Conservation (phyloP, 2,888 invertebrate species). For the Tetrapedia diversipes region DNA sequence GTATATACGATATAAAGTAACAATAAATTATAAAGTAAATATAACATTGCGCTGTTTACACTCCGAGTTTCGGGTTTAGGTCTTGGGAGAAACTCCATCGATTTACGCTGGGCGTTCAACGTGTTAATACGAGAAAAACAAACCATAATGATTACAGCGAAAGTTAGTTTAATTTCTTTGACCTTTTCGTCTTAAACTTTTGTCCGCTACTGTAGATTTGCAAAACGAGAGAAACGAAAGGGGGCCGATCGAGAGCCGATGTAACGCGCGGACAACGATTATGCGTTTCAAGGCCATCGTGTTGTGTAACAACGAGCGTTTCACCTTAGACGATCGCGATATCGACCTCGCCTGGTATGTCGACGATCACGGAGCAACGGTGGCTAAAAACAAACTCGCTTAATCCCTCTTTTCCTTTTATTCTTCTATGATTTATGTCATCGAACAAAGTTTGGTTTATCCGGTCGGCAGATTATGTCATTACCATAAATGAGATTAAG, state of each 20-base stretch:
- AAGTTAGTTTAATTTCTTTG: no score
- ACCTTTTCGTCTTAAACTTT: no score
- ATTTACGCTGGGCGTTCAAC: no score
- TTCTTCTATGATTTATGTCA: not conserved
- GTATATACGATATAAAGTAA: no score
- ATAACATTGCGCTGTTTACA: no score
- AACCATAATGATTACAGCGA: no score
- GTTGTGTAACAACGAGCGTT: slow-evolving; percentile 64
- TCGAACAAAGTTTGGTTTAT: not conserved
- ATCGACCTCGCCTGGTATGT: slow-evolving; percentile 66
- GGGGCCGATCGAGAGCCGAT: slow-evolving; percentile 26
- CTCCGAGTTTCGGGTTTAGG: no score
- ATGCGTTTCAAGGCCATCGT: slow-evolving; percentile 65
- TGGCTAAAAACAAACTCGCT: slow-evolving; percentile 1
- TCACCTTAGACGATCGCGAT: slow-evolving; percentile 57
- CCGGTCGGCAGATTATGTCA: not conserved
- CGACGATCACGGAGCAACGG: slow-evolving; percentile 11
- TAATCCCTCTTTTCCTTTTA: not conserved
- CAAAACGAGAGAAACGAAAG: slow-evolving; percentile 39
- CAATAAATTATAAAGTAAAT: no score
- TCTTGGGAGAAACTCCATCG: no score
- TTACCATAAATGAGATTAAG: not conserved
- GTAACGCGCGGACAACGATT: slow-evolving; percentile 57
- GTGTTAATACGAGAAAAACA: no score
- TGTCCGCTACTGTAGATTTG: no score